A percentile compares a stretch with the other conserved stretches of the same genome.
Evolutionary conservation across 2,888 invertebrate species (phyloP).

Genomic region (Eupithecia vulgata): DNA sequence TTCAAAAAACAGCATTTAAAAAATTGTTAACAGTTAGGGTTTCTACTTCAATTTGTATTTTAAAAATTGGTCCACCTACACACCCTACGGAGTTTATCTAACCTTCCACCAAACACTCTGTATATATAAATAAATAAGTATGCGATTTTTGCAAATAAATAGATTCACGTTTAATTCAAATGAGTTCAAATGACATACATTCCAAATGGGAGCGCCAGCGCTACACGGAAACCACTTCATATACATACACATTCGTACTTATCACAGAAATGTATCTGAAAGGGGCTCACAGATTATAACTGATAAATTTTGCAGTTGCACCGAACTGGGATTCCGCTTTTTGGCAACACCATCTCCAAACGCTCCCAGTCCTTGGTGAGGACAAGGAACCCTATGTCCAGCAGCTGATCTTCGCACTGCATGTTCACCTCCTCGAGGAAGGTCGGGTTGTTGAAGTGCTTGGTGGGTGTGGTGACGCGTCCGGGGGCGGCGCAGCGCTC

Average conservation of each 20-base stretch:
- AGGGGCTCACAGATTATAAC: not conserved
- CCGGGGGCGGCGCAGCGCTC: slow-evolving; percentile 5
- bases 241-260: not conserved
- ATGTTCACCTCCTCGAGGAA: not conserved
- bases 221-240: not conserved
- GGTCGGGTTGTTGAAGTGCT: not conserved
- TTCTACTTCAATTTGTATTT: too few relatives aligned
- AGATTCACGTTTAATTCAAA: not conserved
- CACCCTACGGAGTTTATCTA: too few relatives aligned
- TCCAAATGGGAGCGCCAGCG: not conserved
- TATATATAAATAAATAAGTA: not conserved
- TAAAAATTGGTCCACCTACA: too few relatives aligned
- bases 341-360: slow-evolving; percentile 18
- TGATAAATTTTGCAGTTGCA: slow-evolving; percentile 15
- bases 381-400: slow-evolving; percentile 10
- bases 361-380: slow-evolving; percentile 20
- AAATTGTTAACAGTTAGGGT: too few relatives aligned
- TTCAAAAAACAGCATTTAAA: too few relatives aligned
- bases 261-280: not conserved
- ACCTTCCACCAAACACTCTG: too few relatives aligned
- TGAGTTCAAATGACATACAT: not conserved
- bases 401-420: not conserved
- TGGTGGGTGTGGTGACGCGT: not conserved
- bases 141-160: not conserved
- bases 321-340: slow-evolving; percentile 14